Conservation (phyloP, 2,888 invertebrate species). For the Melanophora roralis region DNA sequence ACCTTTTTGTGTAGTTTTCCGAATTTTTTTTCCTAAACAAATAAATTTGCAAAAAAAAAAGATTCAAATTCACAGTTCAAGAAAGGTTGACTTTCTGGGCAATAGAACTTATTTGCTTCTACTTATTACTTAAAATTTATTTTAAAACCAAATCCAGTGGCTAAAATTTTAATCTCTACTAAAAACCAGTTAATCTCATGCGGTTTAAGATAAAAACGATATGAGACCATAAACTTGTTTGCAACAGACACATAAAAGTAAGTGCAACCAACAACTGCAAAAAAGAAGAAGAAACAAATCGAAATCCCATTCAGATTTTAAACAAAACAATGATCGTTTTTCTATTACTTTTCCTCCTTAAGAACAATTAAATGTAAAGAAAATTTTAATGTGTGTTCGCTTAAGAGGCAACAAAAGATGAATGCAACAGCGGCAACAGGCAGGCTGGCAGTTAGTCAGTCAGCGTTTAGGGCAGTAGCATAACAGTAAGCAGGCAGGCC, state of each 20-base stretch:
- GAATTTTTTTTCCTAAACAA: no score
- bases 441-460: background rate
- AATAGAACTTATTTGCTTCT: no score
- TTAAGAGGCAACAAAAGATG: background rate
- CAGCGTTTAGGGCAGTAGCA: slow-evolving; percentile 13
- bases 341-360: background rate
- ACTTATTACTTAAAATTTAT: no score
- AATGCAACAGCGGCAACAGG: slow-evolving; percentile 11
- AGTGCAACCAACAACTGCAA: background rate
- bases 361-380: background rate
- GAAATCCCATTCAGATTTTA: slow-evolving; percentile 23
- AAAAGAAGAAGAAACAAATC: background rate
- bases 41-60: no score
- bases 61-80: no score
- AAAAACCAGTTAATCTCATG: slow-evolving; percentile 14
- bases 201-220: background rate
- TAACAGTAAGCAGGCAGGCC: slow-evolving; percentile 28
- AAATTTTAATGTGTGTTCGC: background rate
- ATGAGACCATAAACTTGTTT: slow-evolving; percentile 4
- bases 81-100: no score
- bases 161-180: slow-evolving; percentile 20
- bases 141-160: slow-evolving; percentile 18
- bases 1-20: no score
- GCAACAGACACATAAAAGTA: background rate
- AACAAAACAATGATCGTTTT: slow-evolving; percentile 41